These are phyloP conservation scores for Chironomus tepperi DNA, from an alignment of 1,140 invertebrate genomes.

Conservation along the genomic window DNA sequence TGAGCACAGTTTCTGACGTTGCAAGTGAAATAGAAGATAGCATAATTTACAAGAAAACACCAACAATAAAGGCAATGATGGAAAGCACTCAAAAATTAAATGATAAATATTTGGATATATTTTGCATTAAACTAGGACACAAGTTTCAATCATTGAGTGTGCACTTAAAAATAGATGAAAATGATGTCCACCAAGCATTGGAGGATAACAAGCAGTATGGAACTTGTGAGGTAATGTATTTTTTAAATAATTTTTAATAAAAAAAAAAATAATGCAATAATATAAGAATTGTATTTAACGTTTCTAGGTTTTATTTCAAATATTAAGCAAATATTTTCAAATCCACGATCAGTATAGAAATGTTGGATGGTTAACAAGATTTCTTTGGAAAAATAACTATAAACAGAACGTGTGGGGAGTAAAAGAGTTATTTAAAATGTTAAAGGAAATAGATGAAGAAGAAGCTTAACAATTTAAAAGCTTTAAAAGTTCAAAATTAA, in stretches of 20 bases:
- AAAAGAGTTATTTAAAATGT: neutral
- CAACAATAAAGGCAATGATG: neutral
- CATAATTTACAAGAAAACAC: neutral
- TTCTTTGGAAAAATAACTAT: neutral
- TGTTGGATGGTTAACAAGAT: neutral
- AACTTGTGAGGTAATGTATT: neutral
- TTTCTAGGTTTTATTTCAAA: neutral
- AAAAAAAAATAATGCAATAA: too few species aligned
- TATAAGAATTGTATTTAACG: too few species aligned
- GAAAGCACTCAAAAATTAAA: neutral
- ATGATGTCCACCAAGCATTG: neutral
- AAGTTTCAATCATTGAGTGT: neutral
- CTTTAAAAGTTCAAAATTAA: too few species aligned
- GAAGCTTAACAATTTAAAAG: neutral
- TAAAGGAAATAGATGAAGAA: neutral
- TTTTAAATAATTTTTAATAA: too few species aligned
- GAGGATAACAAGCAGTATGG: neutral
- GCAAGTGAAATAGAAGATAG: neutral
- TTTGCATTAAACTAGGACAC: neutral
- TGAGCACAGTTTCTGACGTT: neutral
- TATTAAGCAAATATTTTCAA: neutral
- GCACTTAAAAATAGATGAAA: neutral
- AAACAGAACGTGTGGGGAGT: neutral
- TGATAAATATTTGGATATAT: neutral
- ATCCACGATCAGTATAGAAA: neutral